phyloP scores from a whole-genome alignment of 2,888 invertebrate species.

The Ormyrus nitidulus region DNA sequence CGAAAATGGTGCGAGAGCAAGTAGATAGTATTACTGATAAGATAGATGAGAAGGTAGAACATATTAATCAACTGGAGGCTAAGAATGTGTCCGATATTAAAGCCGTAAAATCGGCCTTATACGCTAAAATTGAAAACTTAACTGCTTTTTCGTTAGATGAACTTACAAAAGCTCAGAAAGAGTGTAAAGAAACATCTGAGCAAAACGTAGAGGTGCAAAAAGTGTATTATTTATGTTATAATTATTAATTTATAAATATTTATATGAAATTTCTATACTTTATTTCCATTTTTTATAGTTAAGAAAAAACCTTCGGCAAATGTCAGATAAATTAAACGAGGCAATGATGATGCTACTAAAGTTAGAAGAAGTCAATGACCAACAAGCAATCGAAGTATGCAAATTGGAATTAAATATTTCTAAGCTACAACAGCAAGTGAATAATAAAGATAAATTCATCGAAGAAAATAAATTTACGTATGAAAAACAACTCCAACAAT shows the following conservation, averaged over 20 bases:
- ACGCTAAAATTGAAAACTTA: constrained; percentile 66
- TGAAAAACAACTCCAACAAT: constrained; percentile 58
- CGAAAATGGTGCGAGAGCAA: constrained; percentile 67
- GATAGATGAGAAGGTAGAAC: constrained; percentile 64
- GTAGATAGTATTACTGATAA: constrained; percentile 65
- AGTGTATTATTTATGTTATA: constrained; percentile 5
- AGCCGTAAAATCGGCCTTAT: constrained; percentile 63
- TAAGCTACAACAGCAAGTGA: constrained; percentile 64
- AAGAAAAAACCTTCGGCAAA: constrained; percentile 65
- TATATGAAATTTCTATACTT: constrained; percentile 7
- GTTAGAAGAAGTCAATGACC: constrained; percentile 69
- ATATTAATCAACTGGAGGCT: constrained; percentile 67
- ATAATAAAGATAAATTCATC: constrained; percentile 33
- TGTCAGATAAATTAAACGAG: constrained; percentile 64
- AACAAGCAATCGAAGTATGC: constrained; percentile 64
- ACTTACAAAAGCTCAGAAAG: constrained; percentile 63
- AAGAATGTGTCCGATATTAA: constrained; percentile 67
- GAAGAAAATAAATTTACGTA: constrained; percentile 43
- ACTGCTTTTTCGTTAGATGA: constrained; percentile 63
- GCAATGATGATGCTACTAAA: constrained; percentile 64
- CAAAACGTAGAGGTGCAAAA: constrained; percentile 65
- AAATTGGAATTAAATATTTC: constrained; percentile 63
- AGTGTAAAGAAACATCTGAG: constrained; percentile 61
- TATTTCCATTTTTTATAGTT: constrained; percentile 60
- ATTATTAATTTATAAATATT: background rate